phyloP scores from a whole-genome alignment of 2,113 vertebrate species.

The Falcunculus frontatus region DNA sequence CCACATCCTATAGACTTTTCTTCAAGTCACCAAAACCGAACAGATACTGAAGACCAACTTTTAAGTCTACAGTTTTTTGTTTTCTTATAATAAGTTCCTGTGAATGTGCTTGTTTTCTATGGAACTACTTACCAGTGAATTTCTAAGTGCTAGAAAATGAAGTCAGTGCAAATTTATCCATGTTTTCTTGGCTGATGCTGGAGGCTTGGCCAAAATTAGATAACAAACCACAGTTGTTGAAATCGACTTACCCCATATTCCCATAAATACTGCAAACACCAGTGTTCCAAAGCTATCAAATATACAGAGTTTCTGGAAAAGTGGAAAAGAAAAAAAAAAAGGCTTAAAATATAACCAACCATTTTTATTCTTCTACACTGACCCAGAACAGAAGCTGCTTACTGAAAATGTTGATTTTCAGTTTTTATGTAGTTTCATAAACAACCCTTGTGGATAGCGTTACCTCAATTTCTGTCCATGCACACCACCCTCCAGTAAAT shows the following conservation, averaged over 20 bases:
- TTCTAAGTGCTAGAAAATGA: background rate
- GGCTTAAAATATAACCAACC: background rate
- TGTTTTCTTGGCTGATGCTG: background rate
- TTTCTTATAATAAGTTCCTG: background rate
- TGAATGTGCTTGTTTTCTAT: background rate
- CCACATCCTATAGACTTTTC: background rate
- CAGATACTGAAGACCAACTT: background rate
- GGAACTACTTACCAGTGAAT: background rate
- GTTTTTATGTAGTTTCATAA: constrained; percentile 3
- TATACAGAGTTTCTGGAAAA: constrained; percentile 87
- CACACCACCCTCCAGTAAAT: background rate
- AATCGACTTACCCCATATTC: constrained; percentile 87
- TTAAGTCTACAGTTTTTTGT: background rate
- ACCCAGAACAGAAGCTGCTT: background rate
- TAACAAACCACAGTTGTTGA: background rate
- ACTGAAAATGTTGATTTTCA: background rate
- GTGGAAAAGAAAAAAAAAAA: background rate
- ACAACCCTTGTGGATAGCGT: background rate
- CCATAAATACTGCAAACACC: constrained; percentile 93
- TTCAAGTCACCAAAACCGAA: background rate
- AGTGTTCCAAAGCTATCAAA: constrained; percentile 94
- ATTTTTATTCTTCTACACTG: background rate
- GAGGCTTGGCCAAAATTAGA: constrained; percentile 19
- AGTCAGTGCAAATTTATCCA: background rate
- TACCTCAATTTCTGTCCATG: background rate